A percentile compares a stretch with the other conserved stretches of the same genome.
phyloP scores from a whole-genome alignment of 2,888 invertebrate species.

The Nephrotoma guestfalica region DNA sequence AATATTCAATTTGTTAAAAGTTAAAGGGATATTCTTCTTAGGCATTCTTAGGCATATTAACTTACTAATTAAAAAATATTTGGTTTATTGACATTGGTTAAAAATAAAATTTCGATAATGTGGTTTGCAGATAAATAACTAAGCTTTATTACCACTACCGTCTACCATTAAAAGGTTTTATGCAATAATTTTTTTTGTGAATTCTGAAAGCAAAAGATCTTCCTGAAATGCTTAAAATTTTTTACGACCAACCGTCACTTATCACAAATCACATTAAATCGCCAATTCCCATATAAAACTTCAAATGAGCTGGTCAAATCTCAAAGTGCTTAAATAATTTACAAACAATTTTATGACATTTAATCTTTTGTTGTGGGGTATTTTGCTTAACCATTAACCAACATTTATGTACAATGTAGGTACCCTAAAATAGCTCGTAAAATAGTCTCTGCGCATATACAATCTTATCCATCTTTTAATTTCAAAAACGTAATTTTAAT shows the following conservation, averaged over 20 bases:
- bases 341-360: not conserved
- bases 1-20: too few species aligned
- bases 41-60: too few species aligned
- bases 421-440: not conserved
- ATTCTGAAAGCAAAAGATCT: not conserved
- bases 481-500: not conserved
- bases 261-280: not conserved
- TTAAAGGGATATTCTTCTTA: too few species aligned
- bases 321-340: not conserved
- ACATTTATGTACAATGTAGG: not conserved
- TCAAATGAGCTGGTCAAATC: not conserved
- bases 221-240: not conserved
- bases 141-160: not conserved
- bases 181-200: not conserved
- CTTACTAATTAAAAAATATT: not conserved
- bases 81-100: not conserved
- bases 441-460: not conserved
- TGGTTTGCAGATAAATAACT: not conserved
- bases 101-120: not conserved
- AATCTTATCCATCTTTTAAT: not conserved
- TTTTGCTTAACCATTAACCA: not conserved
- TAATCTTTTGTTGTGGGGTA: not conserved
- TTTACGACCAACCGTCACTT: not conserved
- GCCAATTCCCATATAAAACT: not conserved
- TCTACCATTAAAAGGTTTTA: not conserved